Percentiles rank a stretch among this genome's conserved stretches.
Conservation (phyloP, 2,797 vertebrate genomes). For the Danio albolineatus region DNA sequence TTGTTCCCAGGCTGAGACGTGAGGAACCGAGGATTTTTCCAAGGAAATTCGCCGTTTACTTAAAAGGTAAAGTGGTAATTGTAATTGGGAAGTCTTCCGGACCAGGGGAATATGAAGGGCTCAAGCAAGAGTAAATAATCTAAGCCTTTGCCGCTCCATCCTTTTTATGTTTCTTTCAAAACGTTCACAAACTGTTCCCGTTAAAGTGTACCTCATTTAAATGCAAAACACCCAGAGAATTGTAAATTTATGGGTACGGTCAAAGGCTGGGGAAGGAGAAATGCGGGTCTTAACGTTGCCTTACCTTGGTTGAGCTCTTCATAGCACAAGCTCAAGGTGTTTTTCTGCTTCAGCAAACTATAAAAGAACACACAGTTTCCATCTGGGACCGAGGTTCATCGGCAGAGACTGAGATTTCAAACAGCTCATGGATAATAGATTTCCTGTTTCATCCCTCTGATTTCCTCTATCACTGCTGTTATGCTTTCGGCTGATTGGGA, state of each 20-base stretch:
- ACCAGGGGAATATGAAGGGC: constrained; percentile 64
- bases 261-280: constrained; percentile 66
- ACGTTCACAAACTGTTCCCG: constrained; percentile 26
- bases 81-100: constrained; percentile 74
- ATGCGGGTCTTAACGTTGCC: constrained; percentile 72
- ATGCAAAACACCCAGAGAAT: constrained; percentile 67
- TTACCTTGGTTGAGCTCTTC: constrained; percentile 71
- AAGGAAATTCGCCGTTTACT: constrained; percentile 57
- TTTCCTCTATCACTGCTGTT: constrained; percentile 70
- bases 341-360: constrained; percentile 74
- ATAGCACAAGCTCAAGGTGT: constrained; percentile 77
- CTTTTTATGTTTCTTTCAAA: constrained; percentile 7
- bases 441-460: constrained; percentile 64
- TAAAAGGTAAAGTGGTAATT: constrained; percentile 69
- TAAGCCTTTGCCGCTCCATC: constrained; percentile 46
- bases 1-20: constrained; percentile 38
- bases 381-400: constrained; percentile 71
- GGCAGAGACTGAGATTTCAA: constrained; percentile 72
- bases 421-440: constrained; percentile 74
- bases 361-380: constrained; percentile 62
- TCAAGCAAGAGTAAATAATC: constrained; percentile 47
- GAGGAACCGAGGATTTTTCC: constrained; percentile 16
- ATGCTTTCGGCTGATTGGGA: constrained; percentile 64
- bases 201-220: constrained; percentile 65
- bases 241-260: constrained; percentile 64